Evolutionary conservation across 2,888 invertebrate genomes (phyloP), one percentile per base, ranked within the genome.

Genomic region (Zygaena filipendulae): DNA sequence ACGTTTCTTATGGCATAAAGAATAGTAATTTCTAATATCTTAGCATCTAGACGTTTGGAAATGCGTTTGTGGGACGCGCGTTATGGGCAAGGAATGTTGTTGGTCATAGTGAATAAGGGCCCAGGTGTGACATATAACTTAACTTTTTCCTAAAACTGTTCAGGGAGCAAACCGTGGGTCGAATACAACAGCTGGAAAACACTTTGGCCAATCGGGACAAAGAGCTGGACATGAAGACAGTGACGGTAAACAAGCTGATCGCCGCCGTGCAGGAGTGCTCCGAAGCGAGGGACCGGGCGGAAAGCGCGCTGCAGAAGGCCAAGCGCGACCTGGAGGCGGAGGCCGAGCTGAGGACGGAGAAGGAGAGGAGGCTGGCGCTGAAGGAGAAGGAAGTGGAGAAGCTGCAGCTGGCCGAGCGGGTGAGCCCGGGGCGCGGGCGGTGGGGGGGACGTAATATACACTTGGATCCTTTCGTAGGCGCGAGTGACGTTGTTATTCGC

Each of bases 351-450:
- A 33, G 26, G 2, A 42, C 26, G 3, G 52, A 55, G 22, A 49
- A 36, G 18, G 53, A 56, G 14, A 41, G 34, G 27, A 47, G 43
- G 16, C 13, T n/a, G n/a, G n/a, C n/a, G n/a, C n/a, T n/a, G n/a
- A 30, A 6, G 9, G 11, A 14, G 23, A n/a, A 29, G 33, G 33
- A 33, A 25, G 95, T 97, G 58, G 88, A 96, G 48, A 80, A 97
- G 10, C 69, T 96, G 34, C 92, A 95, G 50, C 91, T 97, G 32
- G 95, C 97, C 59, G 91, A 94, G 45, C 71, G 93, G 16, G 90
- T 90, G 54, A 91, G 91, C 38, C 88, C 94, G 4, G 87, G 92
- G 0, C 91, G 94, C 42, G 92, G n/a, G n/a, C n/a, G n/a, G n/a
- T n/a, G n/a, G n/a, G n/a, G n/a, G n/a, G n/a, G n/a, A n/a, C n/a